Percentiles rank a stretch among this genome's conserved stretches.
phyloP scores from a whole-genome alignment of 1,140 invertebrate genomes.

The Zaprionus taronus region DNA sequence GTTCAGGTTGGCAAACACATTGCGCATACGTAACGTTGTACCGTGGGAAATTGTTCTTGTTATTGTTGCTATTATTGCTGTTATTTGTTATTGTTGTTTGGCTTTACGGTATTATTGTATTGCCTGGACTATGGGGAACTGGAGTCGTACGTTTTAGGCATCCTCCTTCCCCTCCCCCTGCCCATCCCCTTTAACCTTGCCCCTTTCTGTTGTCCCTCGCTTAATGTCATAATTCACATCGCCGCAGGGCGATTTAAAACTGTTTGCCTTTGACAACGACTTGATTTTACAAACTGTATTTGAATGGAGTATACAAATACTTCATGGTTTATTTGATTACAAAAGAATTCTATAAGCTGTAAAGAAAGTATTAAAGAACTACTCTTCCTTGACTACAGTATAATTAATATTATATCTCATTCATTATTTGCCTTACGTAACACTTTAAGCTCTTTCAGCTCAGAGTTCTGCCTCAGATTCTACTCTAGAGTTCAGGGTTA shows the following conservation, averaged over 20 bases:
- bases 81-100: slow-evolving; percentile 56
- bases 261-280: slow-evolving; percentile 22
- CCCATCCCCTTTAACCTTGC: neutral
- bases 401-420: too few species aligned
- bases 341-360: neutral
- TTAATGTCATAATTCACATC: slow-evolving; percentile 68
- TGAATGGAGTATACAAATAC: neutral
- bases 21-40: slow-evolving; percentile 70
- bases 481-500: too few species aligned
- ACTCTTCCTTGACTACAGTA: too few species aligned
- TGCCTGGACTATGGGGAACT: slow-evolving; percentile 57
- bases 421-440: too few species aligned
- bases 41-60: slow-evolving; percentile 62
- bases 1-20: slow-evolving; percentile 78
- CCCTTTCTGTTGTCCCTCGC: slow-evolving; percentile 32
- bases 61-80: slow-evolving; percentile 54
- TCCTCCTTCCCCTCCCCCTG: slow-evolving; percentile 39
- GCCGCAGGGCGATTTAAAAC: slow-evolving; percentile 25
- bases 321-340: neutral
- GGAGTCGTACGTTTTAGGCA: slow-evolving; percentile 66
- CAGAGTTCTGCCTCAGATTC: too few species aligned
- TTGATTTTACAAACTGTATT: slow-evolving; percentile 5
- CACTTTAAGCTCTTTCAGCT: too few species aligned
- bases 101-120: slow-evolving; percentile 33
- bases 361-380: neutral